Evolutionary conservation across 2,888 invertebrate species (phyloP), one percentile per base, ranked within the genome.

Genomic region (Erannis defoliaria): DNA sequence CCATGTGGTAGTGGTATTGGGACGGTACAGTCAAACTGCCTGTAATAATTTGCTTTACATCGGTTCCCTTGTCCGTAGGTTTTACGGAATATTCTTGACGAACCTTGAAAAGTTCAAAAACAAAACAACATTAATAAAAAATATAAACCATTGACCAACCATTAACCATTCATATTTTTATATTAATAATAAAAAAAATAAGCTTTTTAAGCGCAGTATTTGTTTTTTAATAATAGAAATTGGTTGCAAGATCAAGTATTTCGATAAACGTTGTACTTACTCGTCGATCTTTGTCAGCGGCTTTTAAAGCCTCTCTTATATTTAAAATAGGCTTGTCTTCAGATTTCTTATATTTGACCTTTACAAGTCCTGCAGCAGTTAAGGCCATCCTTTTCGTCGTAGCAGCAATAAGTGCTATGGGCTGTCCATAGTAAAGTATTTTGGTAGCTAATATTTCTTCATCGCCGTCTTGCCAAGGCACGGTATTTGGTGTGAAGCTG

Each of bases 1-100:
- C 97, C 96, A 97, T 96, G 0, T 95, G 94, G 72, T 94, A 96
- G 83, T 97, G 97, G 80, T 96, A 97, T 77, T 97, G 97, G 0
- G 93, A 82, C 0, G 94, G 95, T 14, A 94, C 78, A 9, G 88
- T 77, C 62, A 93, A 94, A 2, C 76, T 87, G 0, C 96, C 96
- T 55, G 91, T 93, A 8, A 96, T 82, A 0, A 90, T 90, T 46
- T 94, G 88, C 9, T 86, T 88, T 5, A 88, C 77, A 43, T 94
- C 86, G 0, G 77, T 80, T 10, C 93, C 93, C 59, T 67, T 79
- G 66, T 81, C 82, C 5, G 76, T 82, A 0, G 94, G 84, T 38
- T 83, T 76, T 2, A 89, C 62, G 8, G 76, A 71, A 2, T 77
- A 74, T 1, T 88, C 87, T 63, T 85, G 68, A 2, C 87, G 88